Base-by-base conservation (phyloP, 2,888 invertebrate species). In the Cylindroiulus punctatus region DNA sequence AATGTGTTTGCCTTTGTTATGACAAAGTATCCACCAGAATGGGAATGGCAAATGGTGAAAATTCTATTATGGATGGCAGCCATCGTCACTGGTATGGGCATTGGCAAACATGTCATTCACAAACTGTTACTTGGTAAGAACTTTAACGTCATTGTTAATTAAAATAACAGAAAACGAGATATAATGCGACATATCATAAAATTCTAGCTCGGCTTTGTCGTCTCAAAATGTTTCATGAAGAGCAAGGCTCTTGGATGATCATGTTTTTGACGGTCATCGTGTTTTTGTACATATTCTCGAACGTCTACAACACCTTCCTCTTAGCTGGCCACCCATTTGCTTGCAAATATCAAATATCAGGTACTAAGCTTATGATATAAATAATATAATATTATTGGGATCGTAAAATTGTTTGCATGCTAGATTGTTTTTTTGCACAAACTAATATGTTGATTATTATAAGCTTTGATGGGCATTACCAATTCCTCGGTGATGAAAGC, bases 231-330 rank as follows among this genome's bases (percentile, higher is more conserved):
- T 92, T 92, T 89, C 89, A 90, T 40, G 91, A 92, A 86, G 91
- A 91, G 88, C 90, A 91, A 89, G 92, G 92, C 10, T 92, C 92
- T 0, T 92, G 92, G 92, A 92, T 92, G 91, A 90, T 91, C 4
- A 92, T 92, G 92, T 92, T 92, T 88, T 89, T 92, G 84, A 90
- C 91, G 12, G 90, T 91, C 32, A 90, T 92, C 26, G 89, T 92
- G 52, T 90, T 90, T n/a, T 89, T 92, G 83, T 92, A 91, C 88
- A 89, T 92, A 86, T 91, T 92, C 89, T 92, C 92, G 12, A 90
- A 91, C 88, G 89, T 92, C 86, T 92, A 92, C 90, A 92, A 92
- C 88, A 89, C 90, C 47, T 90, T 92, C 87, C 90, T 92, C 57
- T 86, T 90, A 84, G 88, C 90, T 44, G 91, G 91, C 30, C 89